A percentile compares a stretch with the other conserved stretches of the same genome.
phyloP scores from a whole-genome alignment of 2,113 vertebrate species.

The Paracyprichromis sp. region DNA sequence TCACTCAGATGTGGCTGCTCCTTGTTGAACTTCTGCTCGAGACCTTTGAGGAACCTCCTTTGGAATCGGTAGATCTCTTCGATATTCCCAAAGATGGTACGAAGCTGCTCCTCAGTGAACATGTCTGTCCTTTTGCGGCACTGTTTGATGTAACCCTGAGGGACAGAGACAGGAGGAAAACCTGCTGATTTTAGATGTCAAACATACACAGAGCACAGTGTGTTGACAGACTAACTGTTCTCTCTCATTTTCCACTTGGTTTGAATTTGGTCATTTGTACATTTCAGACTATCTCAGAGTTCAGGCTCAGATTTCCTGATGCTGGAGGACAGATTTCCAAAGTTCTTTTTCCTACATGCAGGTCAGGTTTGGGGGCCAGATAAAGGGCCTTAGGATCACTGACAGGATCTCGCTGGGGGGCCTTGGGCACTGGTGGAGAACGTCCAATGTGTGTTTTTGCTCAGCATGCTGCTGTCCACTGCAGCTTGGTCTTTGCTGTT shows the following conservation, averaged over 20 bases:
- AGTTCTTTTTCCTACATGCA: background rate
- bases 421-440: background rate
- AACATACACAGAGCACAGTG: background rate
- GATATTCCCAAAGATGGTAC: constrained; percentile 90
- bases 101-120: constrained; percentile 91
- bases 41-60: constrained; percentile 84
- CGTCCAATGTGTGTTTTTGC: background rate
- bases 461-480: background rate
- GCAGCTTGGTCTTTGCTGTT: background rate
- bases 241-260: background rate
- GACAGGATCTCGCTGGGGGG: background rate
- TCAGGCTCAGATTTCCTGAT: background rate
- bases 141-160: constrained; percentile 91
- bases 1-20: constrained; percentile 89
- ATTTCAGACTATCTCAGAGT: background rate
- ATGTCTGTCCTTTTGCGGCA: constrained; percentile 90
- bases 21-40: constrained; percentile 90
- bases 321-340: background rate
- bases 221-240: background rate
- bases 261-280: background rate
- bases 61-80: constrained; percentile 95
- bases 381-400: background rate
- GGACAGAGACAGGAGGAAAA: background rate
- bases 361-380: background rate
- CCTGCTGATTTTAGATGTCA: background rate